Base-by-base conservation (phyloP, 2,888 invertebrate genomes). In the Tiliacea aurago region DNA sequence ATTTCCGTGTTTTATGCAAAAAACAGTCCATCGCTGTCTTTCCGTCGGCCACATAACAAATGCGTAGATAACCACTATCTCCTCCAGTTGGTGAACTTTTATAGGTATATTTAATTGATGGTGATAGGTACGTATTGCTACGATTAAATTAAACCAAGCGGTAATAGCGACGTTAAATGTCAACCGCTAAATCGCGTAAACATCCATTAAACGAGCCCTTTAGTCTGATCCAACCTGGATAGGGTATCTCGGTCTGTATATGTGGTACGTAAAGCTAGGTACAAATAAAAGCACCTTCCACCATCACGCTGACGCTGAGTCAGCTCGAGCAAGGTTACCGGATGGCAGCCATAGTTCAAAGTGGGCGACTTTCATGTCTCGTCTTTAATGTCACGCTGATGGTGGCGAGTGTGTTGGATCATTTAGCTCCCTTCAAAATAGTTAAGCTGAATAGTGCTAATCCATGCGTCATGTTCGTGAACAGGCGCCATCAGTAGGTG, bases 271-370 rank as follows among this genome's bases (percentile, higher is more conserved):
- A 37, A 20, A 20, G 23, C 41, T 28, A 63, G 5, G 41, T 13
- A 65, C 4, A 76, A 33, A 55, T 4, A 43, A 74, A 69, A 62
- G 33, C 28, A 55, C 45, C 49, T 62, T 62, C 13, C 53, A 28
- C 33, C 15, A 33, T 11, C n/a, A 28, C 41, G 5, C 28, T 49
- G 80, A 20, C 53, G 41, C 47, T 71, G 71, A 78, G 59, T 80
- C 78, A 67, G 71, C 20, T 51, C 41, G 43, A n/a, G n/a, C 66
- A 78, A 67, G 62, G 78, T 66, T 67, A 70, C 65, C 62, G 63
- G 58, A 78, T 51, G n/a, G 23, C 10, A 23, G 15, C 13, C 37
- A 59, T 64, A 61, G 51, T 55, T 68, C 58, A 81, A 59, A 76
- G 68, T 45, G 37, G 53, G 58, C 55, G 55, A 80, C 61, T 49